Percentiles rank a stretch among this genome's conserved stretches.
Conservation (phyloP, 1,140 invertebrate genomes). For the Papilio dardanus region DNA sequence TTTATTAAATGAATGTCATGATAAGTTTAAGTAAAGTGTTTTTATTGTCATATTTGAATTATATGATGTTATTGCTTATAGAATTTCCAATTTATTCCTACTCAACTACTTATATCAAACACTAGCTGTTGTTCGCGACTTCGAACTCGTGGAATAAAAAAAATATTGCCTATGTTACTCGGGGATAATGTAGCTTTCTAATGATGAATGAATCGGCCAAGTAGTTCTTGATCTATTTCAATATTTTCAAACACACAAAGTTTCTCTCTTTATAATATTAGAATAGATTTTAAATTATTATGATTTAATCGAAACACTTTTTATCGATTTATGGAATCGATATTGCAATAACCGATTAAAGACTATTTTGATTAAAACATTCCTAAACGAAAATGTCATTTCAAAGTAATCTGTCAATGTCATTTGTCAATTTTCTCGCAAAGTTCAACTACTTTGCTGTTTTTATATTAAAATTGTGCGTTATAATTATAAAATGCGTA, state of each 20-base stretch:
- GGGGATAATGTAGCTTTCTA: too few relatives aligned
- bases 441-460: not conserved
- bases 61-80: not conserved
- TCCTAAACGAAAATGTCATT: not conserved
- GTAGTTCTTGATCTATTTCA: too few relatives aligned
- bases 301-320: too few relatives aligned
- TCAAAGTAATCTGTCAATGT: not conserved
- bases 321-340: not conserved
- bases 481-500: conserved; percentile 50
- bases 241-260: too few relatives aligned
- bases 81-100: not conserved
- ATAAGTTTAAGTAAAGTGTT: not conserved
- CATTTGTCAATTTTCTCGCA: not conserved
- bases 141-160: too few relatives aligned
- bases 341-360: too few relatives aligned
- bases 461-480: not conserved
- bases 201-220: too few relatives aligned
- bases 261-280: too few relatives aligned
- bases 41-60: not conserved
- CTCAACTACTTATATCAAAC: not conserved
- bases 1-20: not conserved
- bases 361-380: too few relatives aligned
- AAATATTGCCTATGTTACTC: too few relatives aligned
- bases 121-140: too few relatives aligned
- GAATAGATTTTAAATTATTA: too few relatives aligned